Evolutionary conservation across 2,113 vertebrate genomes (phyloP).

Genomic region (Urocynchramus pylzowi): DNA sequence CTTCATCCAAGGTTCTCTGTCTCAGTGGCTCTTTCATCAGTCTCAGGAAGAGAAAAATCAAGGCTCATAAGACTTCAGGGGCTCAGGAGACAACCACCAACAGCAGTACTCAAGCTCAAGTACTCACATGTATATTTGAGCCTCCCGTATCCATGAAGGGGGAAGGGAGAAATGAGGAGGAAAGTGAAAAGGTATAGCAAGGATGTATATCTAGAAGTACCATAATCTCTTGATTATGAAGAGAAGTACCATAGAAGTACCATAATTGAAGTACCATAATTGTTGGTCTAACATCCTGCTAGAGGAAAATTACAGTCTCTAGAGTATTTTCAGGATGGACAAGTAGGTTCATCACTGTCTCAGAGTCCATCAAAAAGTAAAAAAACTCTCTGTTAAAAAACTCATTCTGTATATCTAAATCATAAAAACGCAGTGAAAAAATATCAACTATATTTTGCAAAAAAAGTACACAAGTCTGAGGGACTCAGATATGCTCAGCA

Average conservation of each 20-base stretch:
- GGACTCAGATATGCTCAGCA: neutral
- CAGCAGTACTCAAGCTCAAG: neutral
- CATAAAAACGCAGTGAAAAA: neutral
- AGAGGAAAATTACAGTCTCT: neutral
- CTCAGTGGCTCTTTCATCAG: neutral
- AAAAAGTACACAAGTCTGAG: neutral
- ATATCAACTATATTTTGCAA: fast-evolving
- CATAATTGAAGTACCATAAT: neutral
- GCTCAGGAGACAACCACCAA: neutral
- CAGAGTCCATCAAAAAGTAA: neutral
- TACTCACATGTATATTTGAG: fast-evolving
- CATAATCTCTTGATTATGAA: neutral
- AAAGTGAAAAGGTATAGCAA: neutral
- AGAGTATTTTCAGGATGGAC: neutral
- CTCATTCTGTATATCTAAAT: neutral
- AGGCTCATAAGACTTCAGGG: neutral
- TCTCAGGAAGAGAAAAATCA: neutral
- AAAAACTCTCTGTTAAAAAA: neutral
- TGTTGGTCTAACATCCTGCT: neutral
- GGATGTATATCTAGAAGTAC: neutral
- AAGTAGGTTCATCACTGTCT: neutral
- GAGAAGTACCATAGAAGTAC: too few relatives aligned
- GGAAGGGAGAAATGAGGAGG: neutral
- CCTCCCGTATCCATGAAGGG: fast-evolving
- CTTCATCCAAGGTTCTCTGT: neutral